Percentiles rank a stretch among this genome's conserved stretches.
Evolutionary conservation across 37 sponge, comb jelly and placozoan genomes (phyloP).

Genomic region (Tethya wilhelma): DNA sequence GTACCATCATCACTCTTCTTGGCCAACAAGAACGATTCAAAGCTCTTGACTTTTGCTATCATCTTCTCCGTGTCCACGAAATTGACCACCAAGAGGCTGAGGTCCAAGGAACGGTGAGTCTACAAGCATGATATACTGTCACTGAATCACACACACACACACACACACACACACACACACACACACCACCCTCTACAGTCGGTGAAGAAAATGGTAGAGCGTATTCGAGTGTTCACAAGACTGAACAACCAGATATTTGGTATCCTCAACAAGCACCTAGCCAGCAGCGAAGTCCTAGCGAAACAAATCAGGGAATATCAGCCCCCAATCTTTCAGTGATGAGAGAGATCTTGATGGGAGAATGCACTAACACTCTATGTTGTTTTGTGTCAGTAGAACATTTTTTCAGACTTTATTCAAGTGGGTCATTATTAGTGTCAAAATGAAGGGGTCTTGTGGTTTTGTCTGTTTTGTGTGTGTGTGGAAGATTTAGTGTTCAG

Average conservation of each 20-base stretch:
- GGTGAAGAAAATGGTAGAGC: slow-evolving; percentile 82
- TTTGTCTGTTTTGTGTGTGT: no score
- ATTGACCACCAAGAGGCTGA: slow-evolving; percentile 77
- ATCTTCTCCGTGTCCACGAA: slow-evolving; percentile 86
- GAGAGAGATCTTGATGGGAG: no score
- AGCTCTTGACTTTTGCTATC: slow-evolving; percentile 98
- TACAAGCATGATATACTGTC: background rate
- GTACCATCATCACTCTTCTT: slow-evolving; percentile 81
- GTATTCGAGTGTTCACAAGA: slow-evolving; percentile 72
- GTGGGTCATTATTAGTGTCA: background rate
- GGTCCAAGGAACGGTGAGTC: slow-evolving; percentile 82
- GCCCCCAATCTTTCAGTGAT: slow-evolving; percentile 90
- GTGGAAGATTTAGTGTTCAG: no score
- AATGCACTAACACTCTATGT: no score
- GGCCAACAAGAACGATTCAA: slow-evolving; percentile 94
- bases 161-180: background rate
- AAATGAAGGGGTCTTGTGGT: background rate
- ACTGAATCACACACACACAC: background rate
- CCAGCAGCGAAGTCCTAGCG: slow-evolving; percentile 57
- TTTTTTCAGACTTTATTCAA: background rate
- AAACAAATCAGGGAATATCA: slow-evolving; percentile 84
- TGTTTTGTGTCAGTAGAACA: no score
- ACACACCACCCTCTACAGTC: slow-evolving; percentile 34
- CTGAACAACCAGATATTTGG: slow-evolving; percentile 90
- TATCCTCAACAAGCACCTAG: slow-evolving; percentile 87